Evolutionary conservation across 2,888 invertebrate genomes (phyloP), one percentile per base, ranked within the genome.

Genomic region (Melanargia galathea): DNA sequence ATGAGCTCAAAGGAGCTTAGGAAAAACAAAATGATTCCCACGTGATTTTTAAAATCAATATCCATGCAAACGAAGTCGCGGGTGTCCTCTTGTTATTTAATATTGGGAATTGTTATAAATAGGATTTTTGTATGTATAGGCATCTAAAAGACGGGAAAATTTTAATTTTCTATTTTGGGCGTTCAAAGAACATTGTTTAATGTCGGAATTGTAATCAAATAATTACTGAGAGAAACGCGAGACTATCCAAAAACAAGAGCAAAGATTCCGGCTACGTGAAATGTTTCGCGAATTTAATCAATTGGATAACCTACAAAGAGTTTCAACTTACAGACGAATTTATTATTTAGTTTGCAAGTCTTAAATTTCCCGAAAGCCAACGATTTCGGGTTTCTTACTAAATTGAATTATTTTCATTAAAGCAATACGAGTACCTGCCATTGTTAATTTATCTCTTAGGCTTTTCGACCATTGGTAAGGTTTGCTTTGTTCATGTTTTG

Each of bases 261-360:
- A 46, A 46, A 49, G 30, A 49, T 30, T 26, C 16, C 8, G 26
- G n/a, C 26, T 49, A 49, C n/a, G 11, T 49, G 26, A 49, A 49
- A 49, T 49, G 26, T 24, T 26, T 49, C 8, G 16, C 16, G 26
- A 46, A 46, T 46, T 46, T 22, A 46, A 46, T 46, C 46, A 46
- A 46, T 46, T 46, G 49, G 24, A 48, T 26, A 48, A 24, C 48
- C 48, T 26, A 26, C 49, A 49, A 49, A 49, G 49, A 49, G 49
- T 16, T 26, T 49, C 24, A 22, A 16, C 24, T 49, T 26, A 30
- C 49, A 30, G 49, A 16, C 30, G 26, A 49, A 26, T 49, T 49
- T 49, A 49, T 49, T 49, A 49, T 26, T 43, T 48, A 48, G 13
- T 48, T 26, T 26, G 26, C 49, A 10, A 30, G 49, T 49, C 26